Evolutionary conservation across 2,113 vertebrate genomes (phyloP).

Genomic region (Oplegnathus fasciatus): DNA sequence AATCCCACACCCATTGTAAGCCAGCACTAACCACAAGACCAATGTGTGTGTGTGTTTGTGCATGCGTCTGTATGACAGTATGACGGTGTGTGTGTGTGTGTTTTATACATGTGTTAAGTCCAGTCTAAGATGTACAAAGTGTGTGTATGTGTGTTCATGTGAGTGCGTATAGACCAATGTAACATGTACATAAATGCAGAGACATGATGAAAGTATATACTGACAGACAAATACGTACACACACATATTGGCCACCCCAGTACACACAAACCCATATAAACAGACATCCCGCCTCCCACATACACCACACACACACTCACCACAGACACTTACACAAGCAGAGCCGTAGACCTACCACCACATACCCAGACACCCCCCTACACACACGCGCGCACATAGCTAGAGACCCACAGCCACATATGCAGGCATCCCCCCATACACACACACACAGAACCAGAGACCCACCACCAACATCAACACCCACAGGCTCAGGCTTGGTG

Average conservation of each 20-base stretch:
- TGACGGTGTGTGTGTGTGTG: constrained; percentile 48
- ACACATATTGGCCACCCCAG: constrained; percentile 55
- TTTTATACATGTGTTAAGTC: constrained; percentile 46
- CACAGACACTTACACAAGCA: constrained; percentile 80
- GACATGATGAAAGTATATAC: constrained; percentile 59
- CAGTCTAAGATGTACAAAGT: constrained; percentile 29
- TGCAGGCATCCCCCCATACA: constrained; percentile 27
- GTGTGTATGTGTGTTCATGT: constrained; percentile 22
- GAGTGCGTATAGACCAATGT: constrained; percentile 32
- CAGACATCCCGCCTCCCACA: constrained; percentile 71
- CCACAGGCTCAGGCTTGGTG: constrained; percentile 76
- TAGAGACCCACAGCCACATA: constrained; percentile 48
- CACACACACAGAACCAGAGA: constrained; percentile 51
- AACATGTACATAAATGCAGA: constrained; percentile 56
- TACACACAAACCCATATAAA: constrained; percentile 71
- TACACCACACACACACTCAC: constrained; percentile 69
- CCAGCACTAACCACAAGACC: constrained; percentile 76
- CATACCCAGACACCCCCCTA: constrained; percentile 68
- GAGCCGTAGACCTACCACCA: constrained; percentile 69
- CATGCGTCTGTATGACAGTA: constrained; percentile 5
- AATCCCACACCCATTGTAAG: constrained; percentile 82
- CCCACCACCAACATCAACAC: constrained; percentile 78
- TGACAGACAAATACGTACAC: constrained; percentile 42
- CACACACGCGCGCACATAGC: constrained; percentile 13
- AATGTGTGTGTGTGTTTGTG: constrained; percentile 44